A percentile compares a stretch with the other conserved stretches of the same genome.
Conservation (phyloP, 2,113 vertebrate species). For the Notarius lentiginosus region DNA sequence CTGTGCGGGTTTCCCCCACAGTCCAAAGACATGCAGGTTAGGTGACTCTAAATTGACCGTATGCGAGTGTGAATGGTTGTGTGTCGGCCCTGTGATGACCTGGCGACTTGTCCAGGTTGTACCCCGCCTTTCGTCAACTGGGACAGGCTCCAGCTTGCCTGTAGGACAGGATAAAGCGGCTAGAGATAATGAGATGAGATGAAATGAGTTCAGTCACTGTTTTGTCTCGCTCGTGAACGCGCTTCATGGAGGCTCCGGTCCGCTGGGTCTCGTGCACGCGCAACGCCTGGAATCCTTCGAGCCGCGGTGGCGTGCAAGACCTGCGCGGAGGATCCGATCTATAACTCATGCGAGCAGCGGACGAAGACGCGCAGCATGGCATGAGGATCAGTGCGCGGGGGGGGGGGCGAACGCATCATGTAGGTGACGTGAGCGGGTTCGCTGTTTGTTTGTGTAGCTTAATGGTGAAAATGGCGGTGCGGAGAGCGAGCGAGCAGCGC, state of each 20-base stretch:
- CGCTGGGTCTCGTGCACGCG: conserved; percentile 24
- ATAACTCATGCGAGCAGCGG: background rate
- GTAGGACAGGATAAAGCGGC: no score
- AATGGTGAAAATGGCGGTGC: conserved; percentile 80
- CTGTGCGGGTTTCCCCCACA: no score
- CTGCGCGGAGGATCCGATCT: conserved; percentile 23
- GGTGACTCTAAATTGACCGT: no score
- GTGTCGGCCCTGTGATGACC: no score
- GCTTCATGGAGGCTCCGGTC: conserved; percentile 2
- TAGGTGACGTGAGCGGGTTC: conserved; percentile 50
- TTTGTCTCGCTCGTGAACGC: conserved; percentile 1
- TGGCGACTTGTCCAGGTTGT: no score
- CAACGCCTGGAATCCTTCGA: conserved; percentile 31
- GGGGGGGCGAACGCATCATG: conserved; percentile 23
- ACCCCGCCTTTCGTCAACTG: no score
- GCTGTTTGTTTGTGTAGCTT: conserved; percentile 79
- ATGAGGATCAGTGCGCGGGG: conserved; percentile 24
- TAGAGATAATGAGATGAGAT: no score
- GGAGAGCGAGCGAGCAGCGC: conserved; percentile 63
- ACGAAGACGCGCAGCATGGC: background rate
- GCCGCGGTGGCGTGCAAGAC: background rate
- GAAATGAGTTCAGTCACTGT: background rate
- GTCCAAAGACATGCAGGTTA: no score
- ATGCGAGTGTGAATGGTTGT: no score
- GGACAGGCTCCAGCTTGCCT: no score